Base-by-base conservation (phyloP, 2,797 vertebrate genomes). In the Tinamus major region DNA sequence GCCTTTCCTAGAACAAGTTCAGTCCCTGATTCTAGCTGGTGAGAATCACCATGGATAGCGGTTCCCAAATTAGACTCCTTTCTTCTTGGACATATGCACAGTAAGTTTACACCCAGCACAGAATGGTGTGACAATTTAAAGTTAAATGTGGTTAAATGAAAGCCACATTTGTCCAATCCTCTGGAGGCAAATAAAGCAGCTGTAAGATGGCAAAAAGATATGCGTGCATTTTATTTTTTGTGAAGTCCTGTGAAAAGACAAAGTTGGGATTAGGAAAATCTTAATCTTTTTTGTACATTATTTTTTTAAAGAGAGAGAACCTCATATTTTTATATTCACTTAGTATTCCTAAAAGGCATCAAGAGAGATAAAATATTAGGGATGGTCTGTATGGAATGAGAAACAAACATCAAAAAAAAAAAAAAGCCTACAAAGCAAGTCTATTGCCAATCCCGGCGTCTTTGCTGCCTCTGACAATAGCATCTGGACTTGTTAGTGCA, bases 401-500 rank as follows among this genome's bases (percentile, higher is more conserved):
- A 94, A 95, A 79, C 51, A 95, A 95, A 91, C 68, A 92, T 64
- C 67, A 88, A 79, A 80, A 93, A 91, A 92, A 41, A 41, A 70
- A 69, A 91, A 79, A 33, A 84, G 44, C 1, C 10, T 81, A 91
- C 55, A 93, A 88, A 95, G 79, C 31, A 70, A 95, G 67, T 16
- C 33, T 86, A 8, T 64, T 92, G 85, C 94, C 79, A 92, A 67
- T 61, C 49, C 56, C 67, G 6, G 18, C 70, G 35, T 77, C 53
- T 86, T 88, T 87, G 68, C 74, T 93, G 79, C 41, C 41, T 91
- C 87, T 85, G 77, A 90, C 74, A 93, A 75, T 86, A 92, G 82
- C 77, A 95, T 91, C 85, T 94, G 91, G 71, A 90, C 94, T 89
- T 90, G 68, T 90, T 95, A 95, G 86, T 86, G 41, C 48, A 93